Evolutionary conservation across 2,888 invertebrate species (phyloP), one percentile per base, ranked within the genome.

Genomic region (Phortica magna): DNA sequence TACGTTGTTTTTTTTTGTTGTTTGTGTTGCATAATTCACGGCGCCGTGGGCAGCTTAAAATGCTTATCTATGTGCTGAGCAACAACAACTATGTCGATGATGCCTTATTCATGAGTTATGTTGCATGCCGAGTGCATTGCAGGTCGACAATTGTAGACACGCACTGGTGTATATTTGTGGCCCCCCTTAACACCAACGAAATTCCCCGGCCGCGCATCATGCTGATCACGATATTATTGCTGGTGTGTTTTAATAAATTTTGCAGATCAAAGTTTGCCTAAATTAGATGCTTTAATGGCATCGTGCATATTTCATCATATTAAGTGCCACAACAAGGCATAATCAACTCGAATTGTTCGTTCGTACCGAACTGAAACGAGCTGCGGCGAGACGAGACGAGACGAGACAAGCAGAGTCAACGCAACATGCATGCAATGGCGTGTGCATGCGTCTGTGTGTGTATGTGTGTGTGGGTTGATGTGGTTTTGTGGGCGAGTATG

Each of bases 301-400:
- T 87, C 83, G 82, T 86, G 85, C 87, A 85, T 85, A 88, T 85
- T 85, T 88, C 85, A 85, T 85, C 85, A 88, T 79, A 85, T 85
- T 86, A 88, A 85, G 87, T 85, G 88, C 82, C 83, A 83, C 84
- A 88, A 85, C 87, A 88, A 82, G 78, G 87, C 83, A 88, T 85
- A 86, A 88, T 88, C 85, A 86, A 84, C 87, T 79, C 72, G 82
- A 12, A 71, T 71, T 68, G 68, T 48, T 43, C 43, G 68, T 19
- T 2, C 59, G 70, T 74, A 19, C 59, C 17, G 4, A 59, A 19
- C 59, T 59, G 59, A n/a, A 59, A 17, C 59, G 59, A n/a, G n/a
- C 6, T 9, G 59, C 6, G 7, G n/a, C 7, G 17, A n/a, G 19
- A 7, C 59, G 7, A 9, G n/a, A n/a, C n/a, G n/a, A n/a, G n/a